A percentile compares a stretch with the other conserved stretches of the same genome.
phyloP scores from a whole-genome alignment of 2,888 invertebrate species.

The Onchidella celtica region DNA sequence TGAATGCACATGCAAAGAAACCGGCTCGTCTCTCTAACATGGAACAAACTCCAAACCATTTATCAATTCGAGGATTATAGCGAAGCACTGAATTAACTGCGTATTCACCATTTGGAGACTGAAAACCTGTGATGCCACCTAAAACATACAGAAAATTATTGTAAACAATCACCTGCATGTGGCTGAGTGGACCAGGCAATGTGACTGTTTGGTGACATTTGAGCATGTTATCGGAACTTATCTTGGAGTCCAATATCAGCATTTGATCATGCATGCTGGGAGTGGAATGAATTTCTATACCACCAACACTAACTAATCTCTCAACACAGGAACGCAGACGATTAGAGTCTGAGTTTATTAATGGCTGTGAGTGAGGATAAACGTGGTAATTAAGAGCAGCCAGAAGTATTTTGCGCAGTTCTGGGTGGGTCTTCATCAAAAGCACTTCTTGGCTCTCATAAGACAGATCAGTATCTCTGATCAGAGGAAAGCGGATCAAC shows the following conservation, averaged over 20 bases:
- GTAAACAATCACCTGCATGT: conserved; percentile 79
- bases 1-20: conserved; percentile 79
- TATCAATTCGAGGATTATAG: conserved; percentile 78
- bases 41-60: conserved; percentile 77
- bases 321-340: conserved; percentile 76
- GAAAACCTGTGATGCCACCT: conserved; percentile 79
- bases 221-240: conserved; percentile 77
- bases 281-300: conserved; percentile 79
- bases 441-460: conserved; percentile 77
- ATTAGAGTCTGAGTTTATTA: conserved; percentile 68
- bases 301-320: conserved; percentile 78
- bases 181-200: conserved; percentile 79
- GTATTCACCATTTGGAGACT: conserved; percentile 80
- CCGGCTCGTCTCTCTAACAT: conserved; percentile 80
- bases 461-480: conserved; percentile 79
- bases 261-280: conserved; percentile 79
- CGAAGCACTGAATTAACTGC: conserved; percentile 79
- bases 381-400: conserved; percentile 79
- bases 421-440: conserved; percentile 77
- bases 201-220: conserved; percentile 77
- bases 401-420: conserved; percentile 78
- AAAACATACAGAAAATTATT: conserved; percentile 79
- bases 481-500: conserved; percentile 77
- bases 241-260: conserved; percentile 77
- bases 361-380: conserved; percentile 79